phyloP scores from a whole-genome alignment of 2,113 vertebrate genomes.

The Hippocampus abdominalis region DNA sequence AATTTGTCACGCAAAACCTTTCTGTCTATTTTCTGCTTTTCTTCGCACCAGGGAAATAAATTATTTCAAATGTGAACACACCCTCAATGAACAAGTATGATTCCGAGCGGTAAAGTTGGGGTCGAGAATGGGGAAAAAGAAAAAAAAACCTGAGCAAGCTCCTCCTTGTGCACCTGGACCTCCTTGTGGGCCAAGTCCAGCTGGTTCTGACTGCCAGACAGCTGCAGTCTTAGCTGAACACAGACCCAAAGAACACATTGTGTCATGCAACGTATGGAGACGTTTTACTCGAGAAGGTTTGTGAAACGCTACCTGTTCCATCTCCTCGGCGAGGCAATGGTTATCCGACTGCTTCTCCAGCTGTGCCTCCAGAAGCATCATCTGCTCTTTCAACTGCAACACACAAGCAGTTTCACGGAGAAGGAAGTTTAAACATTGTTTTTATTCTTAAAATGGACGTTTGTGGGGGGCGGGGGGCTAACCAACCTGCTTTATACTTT shows the following conservation, averaged over 20 bases:
- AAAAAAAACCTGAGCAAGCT: slow-evolving; percentile 79
- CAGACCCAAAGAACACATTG: slow-evolving; percentile 1
- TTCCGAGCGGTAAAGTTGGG: background rate
- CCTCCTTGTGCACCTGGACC: slow-evolving; percentile 81
- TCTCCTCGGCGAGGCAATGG: slow-evolving; percentile 77
- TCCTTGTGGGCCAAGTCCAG: slow-evolving; percentile 80
- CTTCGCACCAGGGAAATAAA: background rate
- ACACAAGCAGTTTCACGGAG: background rate
- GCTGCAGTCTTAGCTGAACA: slow-evolving; percentile 79
- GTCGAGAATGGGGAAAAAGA: background rate
- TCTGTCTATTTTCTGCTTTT: background rate
- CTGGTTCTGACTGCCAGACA: slow-evolving; percentile 80
- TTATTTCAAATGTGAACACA: background rate
- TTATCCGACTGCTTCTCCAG: slow-evolving; percentile 84
- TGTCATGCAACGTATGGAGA: background rate
- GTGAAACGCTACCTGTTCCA: slow-evolving; percentile 68
- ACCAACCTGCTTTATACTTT: slow-evolving; percentile 79
- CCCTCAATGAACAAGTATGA: background rate
- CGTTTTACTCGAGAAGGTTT: background rate
- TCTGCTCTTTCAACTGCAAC: slow-evolving; percentile 81
- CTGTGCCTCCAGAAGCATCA: slow-evolving; percentile 82
- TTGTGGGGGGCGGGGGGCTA: background rate
- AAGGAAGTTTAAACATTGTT: background rate
- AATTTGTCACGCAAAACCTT: background rate
- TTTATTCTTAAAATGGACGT: background rate